A percentile compares a stretch with the other conserved stretches of the same genome.
These are phyloP conservation scores for Melanotus villosus DNA, from an alignment of 2,888 invertebrate species.

Conservation along the genomic window DNA sequence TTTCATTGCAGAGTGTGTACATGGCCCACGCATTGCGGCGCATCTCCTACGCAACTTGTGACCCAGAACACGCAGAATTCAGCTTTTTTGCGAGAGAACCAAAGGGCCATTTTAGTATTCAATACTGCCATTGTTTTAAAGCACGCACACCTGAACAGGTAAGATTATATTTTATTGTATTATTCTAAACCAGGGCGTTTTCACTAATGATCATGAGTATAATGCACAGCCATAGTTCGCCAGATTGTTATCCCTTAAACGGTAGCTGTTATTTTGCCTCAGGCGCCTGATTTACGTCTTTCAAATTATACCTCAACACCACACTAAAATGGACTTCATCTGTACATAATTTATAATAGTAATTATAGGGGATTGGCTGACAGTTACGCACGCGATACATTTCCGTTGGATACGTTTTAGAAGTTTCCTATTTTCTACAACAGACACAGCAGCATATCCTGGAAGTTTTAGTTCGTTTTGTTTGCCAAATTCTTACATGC, in stretches of 20 bases:
- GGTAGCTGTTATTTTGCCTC: slow-evolving; percentile 44
- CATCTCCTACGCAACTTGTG: slow-evolving; percentile 90
- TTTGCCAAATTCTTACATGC: no score
- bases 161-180: slow-evolving; percentile 55
- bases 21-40: slow-evolving; percentile 88
- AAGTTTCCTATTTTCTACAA: slow-evolving; percentile 34
- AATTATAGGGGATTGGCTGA: slow-evolving; percentile 48
- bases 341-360: slow-evolving; percentile 59
- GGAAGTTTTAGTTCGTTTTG: background rate
- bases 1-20: slow-evolving; percentile 78
- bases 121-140: slow-evolving; percentile 88
- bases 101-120: slow-evolving; percentile 77
- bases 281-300: slow-evolving; percentile 59
- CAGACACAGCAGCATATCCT: slow-evolving; percentile 3
- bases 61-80: slow-evolving; percentile 83
- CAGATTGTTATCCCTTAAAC: slow-evolving; percentile 42
- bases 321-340: slow-evolving; percentile 59
- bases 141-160: slow-evolving; percentile 85
- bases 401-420: slow-evolving; percentile 30
- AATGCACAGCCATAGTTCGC: slow-evolving; percentile 4
- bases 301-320: slow-evolving; percentile 61
- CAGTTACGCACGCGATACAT: slow-evolving; percentile 45
- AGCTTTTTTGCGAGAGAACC: slow-evolving; percentile 84
- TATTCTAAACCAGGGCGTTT: background rate
- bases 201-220: slow-evolving; percentile 4